Evolutionary conservation across 2,113 vertebrate species (phyloP).

Genomic region (Cynopterus brachyotis): DNA sequence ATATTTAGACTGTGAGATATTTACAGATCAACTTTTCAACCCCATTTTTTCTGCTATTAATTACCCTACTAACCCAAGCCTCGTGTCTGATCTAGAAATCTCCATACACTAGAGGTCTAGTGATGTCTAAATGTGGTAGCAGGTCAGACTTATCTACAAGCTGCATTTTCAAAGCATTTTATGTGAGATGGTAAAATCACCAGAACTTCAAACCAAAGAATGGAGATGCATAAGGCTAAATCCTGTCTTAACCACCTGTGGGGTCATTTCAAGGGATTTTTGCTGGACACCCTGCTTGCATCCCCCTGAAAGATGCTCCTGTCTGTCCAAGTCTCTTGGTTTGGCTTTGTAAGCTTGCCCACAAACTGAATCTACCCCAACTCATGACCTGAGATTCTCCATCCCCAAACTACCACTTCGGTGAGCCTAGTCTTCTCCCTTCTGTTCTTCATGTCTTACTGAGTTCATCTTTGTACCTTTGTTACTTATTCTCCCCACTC

Average conservation of each 20-base stretch:
- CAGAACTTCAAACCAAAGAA: neutral
- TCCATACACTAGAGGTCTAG: neutral
- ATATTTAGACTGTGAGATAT: neutral
- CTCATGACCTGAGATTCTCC: neutral
- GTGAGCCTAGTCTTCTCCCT: no score
- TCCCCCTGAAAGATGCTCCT: no score
- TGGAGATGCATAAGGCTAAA: rapidly evolving
- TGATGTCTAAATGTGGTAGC: neutral
- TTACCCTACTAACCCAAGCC: neutral
- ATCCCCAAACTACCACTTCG: neutral
- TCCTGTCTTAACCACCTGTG: neutral
- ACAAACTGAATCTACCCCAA: neutral
- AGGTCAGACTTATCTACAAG: neutral
- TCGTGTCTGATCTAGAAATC: neutral
- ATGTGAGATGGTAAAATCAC: neutral
- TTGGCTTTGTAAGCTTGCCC: neutral
- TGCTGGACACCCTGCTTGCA: neutral
- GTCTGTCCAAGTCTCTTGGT: neutral
- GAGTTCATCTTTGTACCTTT: neutral
- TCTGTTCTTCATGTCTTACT: neutral
- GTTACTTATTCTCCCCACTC: neutral
- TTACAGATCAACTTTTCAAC: neutral
- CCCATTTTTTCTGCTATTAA: neutral
- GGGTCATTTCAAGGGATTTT: neutral
- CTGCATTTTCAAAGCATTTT: neutral